Conservation (phyloP, 2,113 vertebrate genomes). For the Clarias batrachus region DNA sequence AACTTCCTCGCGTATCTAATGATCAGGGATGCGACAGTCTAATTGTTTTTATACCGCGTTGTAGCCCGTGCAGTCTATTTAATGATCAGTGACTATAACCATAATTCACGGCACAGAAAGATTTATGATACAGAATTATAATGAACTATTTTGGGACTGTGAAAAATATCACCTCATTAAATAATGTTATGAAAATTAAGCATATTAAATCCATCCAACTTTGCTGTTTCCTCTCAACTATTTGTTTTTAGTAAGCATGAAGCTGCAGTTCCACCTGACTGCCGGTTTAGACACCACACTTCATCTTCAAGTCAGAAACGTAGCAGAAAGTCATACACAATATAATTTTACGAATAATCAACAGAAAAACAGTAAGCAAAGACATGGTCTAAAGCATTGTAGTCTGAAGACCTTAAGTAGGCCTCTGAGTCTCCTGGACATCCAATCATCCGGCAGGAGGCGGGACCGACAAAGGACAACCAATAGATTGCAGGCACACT, state of each 20-base stretch:
- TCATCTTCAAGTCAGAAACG: too few species aligned
- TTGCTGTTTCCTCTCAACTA: background rate
- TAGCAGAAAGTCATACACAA: too few species aligned
- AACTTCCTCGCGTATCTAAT: background rate
- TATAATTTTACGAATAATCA: too few species aligned
- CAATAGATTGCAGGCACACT: too few species aligned
- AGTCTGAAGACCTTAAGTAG: too few species aligned
- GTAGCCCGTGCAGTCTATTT: background rate
- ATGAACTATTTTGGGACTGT: background rate
- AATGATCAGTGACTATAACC: background rate
- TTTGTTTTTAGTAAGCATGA: background rate
- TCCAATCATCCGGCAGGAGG: too few species aligned
- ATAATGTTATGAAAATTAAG: background rate
- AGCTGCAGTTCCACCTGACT: slow-evolving; percentile 19
- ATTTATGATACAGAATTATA: background rate
- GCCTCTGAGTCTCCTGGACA: too few species aligned
- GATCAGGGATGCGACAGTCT: background rate
- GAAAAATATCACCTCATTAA: slow-evolving; percentile 5
- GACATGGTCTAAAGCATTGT: too few species aligned
- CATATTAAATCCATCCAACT: background rate
- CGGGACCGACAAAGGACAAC: too few species aligned
- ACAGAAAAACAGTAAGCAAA: too few species aligned
- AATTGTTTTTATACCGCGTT: background rate
- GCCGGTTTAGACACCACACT: slow-evolving; percentile 10
- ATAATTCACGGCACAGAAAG: background rate